A percentile compares a stretch with the other conserved stretches of the same genome.
Conservation (phyloP, 2,888 invertebrate genomes). For the Keiferia lycopersicella region DNA sequence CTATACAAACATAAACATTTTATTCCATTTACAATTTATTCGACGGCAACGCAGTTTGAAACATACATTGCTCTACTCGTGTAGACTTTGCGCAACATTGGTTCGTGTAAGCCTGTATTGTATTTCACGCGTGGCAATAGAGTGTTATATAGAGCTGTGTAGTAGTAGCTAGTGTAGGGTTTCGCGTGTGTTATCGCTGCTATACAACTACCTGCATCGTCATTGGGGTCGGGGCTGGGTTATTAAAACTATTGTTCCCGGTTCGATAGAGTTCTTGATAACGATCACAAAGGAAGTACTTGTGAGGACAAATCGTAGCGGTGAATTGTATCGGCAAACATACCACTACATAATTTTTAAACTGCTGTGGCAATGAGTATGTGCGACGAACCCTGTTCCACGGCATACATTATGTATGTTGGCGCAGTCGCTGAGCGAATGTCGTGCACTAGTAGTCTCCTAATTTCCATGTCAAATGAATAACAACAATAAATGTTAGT, state of each 20-base stretch:
- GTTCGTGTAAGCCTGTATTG: constrained; percentile 28
- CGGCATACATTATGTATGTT: constrained; percentile 35
- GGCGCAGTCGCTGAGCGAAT: constrained; percentile 31
- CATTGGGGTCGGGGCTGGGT: constrained; percentile 51
- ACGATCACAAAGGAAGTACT: constrained; percentile 44
- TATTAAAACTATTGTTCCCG: constrained; percentile 64
- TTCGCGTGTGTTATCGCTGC: constrained; percentile 63
- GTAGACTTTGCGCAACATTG: constrained; percentile 21
- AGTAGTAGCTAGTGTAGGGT: constrained; percentile 35
- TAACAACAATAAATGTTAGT: constrained; percentile 45
- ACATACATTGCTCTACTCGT: constrained; percentile 40
- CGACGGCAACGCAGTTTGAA: constrained; percentile 33
- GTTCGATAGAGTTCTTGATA: constrained; percentile 59
- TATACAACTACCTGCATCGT: constrained; percentile 45
- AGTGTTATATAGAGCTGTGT: neutral
- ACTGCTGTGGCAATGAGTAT: constrained; percentile 2
- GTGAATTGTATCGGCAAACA: constrained; percentile 48
- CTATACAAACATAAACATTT: constrained; percentile 34
- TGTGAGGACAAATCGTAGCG: constrained; percentile 32
- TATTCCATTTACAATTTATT: constrained; percentile 34
- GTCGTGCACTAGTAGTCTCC: constrained; percentile 38
- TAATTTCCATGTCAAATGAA: constrained; percentile 59
- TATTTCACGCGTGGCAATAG: constrained; percentile 23
- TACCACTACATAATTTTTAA: constrained; percentile 6
- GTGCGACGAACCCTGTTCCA: constrained; percentile 13